These are phyloP conservation scores for Propithecus deckenii DNA, from an alignment of 2,797 vertebrate genomes.

Conservation along the genomic window DNA sequence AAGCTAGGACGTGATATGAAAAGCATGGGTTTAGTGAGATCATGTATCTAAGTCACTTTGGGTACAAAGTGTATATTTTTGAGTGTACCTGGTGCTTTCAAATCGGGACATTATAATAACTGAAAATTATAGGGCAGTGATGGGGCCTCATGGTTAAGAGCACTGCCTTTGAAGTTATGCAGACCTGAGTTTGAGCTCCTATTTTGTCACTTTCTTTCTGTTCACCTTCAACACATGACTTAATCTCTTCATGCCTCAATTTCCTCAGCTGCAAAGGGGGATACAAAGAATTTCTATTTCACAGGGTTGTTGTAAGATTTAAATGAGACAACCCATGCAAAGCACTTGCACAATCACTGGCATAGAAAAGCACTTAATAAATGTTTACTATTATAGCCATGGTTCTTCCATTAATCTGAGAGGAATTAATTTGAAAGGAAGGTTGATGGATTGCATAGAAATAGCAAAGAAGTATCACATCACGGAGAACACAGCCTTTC, in stretches of 20 bases:
- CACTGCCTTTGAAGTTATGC: constrained; percentile 21
- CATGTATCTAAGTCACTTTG: constrained; percentile 32
- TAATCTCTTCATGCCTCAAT: constrained; percentile 35
- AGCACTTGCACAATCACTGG: neutral
- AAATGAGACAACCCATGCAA: neutral
- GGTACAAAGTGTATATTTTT: constrained; percentile 58
- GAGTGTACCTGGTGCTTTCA: constrained; percentile 48
- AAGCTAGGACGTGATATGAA: constrained; percentile 5
- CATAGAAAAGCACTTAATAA: constrained; percentile 29
- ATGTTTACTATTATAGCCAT: neutral
- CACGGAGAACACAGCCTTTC: constrained; percentile 11
- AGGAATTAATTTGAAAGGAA: constrained; percentile 33
- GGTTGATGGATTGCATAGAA: neutral
- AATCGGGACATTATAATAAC: constrained; percentile 56
- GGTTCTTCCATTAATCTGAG: neutral
- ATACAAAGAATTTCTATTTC: neutral
- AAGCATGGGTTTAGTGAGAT: constrained; percentile 42
- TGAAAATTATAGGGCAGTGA: constrained; percentile 55
- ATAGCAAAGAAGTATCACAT: neutral
- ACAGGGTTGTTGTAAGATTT: neutral
- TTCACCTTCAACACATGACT: constrained; percentile 19
- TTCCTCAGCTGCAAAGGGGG: constrained; percentile 16
- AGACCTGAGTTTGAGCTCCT: constrained; percentile 55
- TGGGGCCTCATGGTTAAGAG: constrained; percentile 7
- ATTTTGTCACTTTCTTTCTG: constrained; percentile 50